A percentile compares a stretch with the other conserved stretches of the same genome.
Evolutionary conservation across 2,888 invertebrate species (phyloP).

Genomic region (Dione juno): DNA sequence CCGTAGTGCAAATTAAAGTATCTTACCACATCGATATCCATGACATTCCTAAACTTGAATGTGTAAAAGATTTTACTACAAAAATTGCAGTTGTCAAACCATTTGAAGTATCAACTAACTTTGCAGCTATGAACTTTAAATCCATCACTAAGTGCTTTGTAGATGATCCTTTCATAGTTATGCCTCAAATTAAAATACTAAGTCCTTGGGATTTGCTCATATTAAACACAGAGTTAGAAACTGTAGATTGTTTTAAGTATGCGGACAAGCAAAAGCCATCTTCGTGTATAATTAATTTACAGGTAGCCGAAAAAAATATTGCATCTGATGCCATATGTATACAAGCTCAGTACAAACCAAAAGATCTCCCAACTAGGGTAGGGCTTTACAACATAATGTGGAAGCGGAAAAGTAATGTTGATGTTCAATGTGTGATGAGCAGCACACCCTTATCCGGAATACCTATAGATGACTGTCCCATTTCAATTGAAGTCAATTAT

Average conservation of each 20-base stretch:
- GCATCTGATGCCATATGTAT: constrained; percentile 76
- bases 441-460: constrained; percentile 83
- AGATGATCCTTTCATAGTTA: constrained; percentile 86
- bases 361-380: constrained; percentile 71
- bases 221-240: constrained; percentile 85
- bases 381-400: constrained; percentile 78
- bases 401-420: constrained; percentile 62
- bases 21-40: constrained; percentile 78
- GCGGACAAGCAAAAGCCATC: constrained; percentile 62
- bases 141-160: constrained; percentile 86
- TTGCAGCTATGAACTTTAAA: constrained; percentile 86
- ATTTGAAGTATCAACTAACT: constrained; percentile 87
- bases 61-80: constrained; percentile 84
- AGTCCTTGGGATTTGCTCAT: constrained; percentile 89
- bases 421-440: constrained; percentile 73
- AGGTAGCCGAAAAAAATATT: constrained; percentile 70
- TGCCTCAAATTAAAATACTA: constrained; percentile 86
- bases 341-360: constrained; percentile 71
- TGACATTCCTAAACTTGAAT: constrained; percentile 72
- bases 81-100: constrained; percentile 87
- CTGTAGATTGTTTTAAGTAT: constrained; percentile 77
- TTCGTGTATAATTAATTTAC: constrained; percentile 69
- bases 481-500: constrained; percentile 84
- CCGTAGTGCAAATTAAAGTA: constrained; percentile 84
- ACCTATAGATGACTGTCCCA: constrained; percentile 84